phyloP scores from a whole-genome alignment of 2,888 invertebrate genomes.

The Listrodromus nycthemerus region DNA sequence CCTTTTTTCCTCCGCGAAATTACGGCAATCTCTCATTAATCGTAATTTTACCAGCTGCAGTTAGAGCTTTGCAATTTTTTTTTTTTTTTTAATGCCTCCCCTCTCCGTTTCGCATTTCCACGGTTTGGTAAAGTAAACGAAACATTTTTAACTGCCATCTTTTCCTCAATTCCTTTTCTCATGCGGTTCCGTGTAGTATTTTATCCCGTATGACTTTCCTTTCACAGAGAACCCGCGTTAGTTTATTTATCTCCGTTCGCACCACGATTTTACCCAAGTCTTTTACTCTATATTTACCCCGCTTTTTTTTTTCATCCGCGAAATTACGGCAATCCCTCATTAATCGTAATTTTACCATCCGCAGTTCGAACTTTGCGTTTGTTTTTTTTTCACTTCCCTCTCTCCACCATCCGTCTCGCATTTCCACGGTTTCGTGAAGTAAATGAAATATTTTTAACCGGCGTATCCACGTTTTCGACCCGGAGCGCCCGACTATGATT shows the following conservation, averaged over 20 bases:
- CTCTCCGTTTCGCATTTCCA: not conserved
- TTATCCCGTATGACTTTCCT: not conserved
- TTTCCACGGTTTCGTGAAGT: not conserved
- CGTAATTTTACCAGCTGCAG: slow-evolving; percentile 16
- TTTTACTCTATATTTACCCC: slow-evolving; percentile 16
- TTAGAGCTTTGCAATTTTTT: not conserved
- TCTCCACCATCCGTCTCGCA: not conserved
- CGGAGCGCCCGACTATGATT: slow-evolving; percentile 2
- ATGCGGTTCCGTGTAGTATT: slow-evolving; percentile 10
- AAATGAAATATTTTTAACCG: not conserved
- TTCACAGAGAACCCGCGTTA: slow-evolving; percentile 9
- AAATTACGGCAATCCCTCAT: slow-evolving; percentile 8
- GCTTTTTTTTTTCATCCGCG: not conserved
- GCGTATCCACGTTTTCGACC: slow-evolving; percentile 10
- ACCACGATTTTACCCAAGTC: not conserved
- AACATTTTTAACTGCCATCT: not conserved
- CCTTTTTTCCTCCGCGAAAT: not conserved
- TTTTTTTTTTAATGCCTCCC: not conserved
- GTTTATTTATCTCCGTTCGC: not conserved
- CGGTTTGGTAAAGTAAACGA: not conserved
- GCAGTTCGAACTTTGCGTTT: not conserved
- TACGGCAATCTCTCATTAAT: slow-evolving; percentile 4
- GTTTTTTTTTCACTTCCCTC: not conserved
- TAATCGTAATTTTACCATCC: slow-evolving; percentile 13
- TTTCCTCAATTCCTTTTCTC: slow-evolving; percentile 55